Conservation (phyloP, 2,797 vertebrate genomes). For the Sorex maritimensis region DNA sequence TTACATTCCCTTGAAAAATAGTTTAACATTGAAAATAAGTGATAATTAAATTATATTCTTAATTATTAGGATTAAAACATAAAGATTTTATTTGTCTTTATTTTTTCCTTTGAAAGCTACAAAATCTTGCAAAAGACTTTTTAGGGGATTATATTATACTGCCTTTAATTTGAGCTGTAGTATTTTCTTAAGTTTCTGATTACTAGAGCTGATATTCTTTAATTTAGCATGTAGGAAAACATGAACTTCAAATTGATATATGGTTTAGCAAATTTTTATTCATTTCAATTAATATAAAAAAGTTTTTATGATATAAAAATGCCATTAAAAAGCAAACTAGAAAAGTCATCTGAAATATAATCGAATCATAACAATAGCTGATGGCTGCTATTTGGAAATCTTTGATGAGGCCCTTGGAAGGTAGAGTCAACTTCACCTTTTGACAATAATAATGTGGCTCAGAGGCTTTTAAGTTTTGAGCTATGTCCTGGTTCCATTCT, state of each 20-base stretch:
- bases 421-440: conserved; percentile 71
- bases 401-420: conserved; percentile 60
- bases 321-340: conserved; percentile 70
- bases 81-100: conserved; percentile 22
- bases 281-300: conserved; percentile 86
- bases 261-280: conserved; percentile 83
- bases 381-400: conserved; percentile 72
- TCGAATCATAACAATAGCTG: conserved; percentile 60
- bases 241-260: conserved; percentile 76
- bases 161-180: conserved; percentile 46
- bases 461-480: conserved; percentile 32
- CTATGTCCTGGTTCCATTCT: conserved; percentile 30
- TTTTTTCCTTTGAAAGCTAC: conserved; percentile 57
- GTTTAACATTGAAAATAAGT: conserved; percentile 64
- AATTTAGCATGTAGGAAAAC: conserved; percentile 86
- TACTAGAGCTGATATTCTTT: conserved; percentile 83
- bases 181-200: conserved; percentile 80
- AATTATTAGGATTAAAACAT: conserved; percentile 52
- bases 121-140: conserved; percentile 61
- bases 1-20: conserved; percentile 40
- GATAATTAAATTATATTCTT: conserved; percentile 64
- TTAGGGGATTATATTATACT: conserved; percentile 71
- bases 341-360: conserved; percentile 74
- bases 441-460: conserved; percentile 7
- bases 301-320: conserved; percentile 73